Evolutionary conservation across 2,113 vertebrate genomes (phyloP).

Genomic region (Takifugu bimaculatus): DNA sequence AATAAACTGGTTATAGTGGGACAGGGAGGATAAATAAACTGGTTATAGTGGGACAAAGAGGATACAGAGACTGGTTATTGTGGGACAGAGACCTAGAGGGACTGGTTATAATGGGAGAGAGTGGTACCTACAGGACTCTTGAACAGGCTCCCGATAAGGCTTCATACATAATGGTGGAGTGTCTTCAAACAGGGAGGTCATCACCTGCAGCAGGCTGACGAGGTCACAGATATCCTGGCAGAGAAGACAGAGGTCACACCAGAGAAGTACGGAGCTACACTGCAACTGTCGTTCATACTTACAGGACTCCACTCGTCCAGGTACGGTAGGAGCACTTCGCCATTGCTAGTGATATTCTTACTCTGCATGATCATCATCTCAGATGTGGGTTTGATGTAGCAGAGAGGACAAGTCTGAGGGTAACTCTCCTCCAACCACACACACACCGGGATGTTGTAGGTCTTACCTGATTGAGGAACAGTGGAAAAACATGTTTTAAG

Average conservation of each 20-base stretch:
- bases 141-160: slow-evolving; percentile 33
- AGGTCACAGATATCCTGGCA: slow-evolving; percentile 84
- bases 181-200: slow-evolving; percentile 85
- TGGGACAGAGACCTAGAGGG: background rate
- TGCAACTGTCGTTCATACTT: slow-evolving; percentile 35
- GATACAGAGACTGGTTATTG: background rate
- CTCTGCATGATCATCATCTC: slow-evolving; percentile 86
- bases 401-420: slow-evolving; percentile 86
- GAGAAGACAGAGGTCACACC: background rate
- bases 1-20: too few relatives aligned
- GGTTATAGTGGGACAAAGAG: too few relatives aligned
- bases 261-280: background rate
- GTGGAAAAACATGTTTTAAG: too few relatives aligned
- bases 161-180: slow-evolving; percentile 82
- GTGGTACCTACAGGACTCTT: slow-evolving; percentile 46
- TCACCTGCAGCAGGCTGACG: slow-evolving; percentile 84
- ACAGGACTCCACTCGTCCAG: slow-evolving; percentile 90
- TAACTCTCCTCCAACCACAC: slow-evolving; percentile 90
- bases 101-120: background rate
- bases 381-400: slow-evolving; percentile 86
- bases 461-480: slow-evolving; percentile 67
- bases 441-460: slow-evolving; percentile 86
- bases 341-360: slow-evolving; percentile 81
- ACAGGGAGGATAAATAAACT: too few relatives aligned
- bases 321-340: slow-evolving; percentile 86